Conservation (phyloP, 1,140 invertebrate species). For the Tribolium madens region DNA sequence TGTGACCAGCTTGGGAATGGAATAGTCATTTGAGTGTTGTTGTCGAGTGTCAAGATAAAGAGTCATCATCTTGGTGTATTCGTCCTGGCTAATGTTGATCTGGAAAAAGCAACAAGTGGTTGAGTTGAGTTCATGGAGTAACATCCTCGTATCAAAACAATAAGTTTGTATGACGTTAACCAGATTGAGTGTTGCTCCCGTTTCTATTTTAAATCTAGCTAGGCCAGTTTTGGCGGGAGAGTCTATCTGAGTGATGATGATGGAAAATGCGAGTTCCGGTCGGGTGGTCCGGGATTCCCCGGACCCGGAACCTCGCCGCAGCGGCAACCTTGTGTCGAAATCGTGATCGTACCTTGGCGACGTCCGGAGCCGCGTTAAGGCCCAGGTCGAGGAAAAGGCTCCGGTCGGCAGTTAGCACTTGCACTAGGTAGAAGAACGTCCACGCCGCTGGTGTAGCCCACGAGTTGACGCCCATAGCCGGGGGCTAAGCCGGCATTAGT, state of each 20-base stretch:
- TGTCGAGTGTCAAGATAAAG: conserved; percentile 54
- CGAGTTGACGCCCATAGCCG: conserved; percentile 60
- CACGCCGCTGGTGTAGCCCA: conserved; percentile 54
- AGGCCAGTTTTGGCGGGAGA: conserved; percentile 18
- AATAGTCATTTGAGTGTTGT: conserved; percentile 47
- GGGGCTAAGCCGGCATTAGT: conserved; percentile 53
- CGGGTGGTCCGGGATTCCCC: conserved; percentile 48
- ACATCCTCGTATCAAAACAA: conserved; percentile 26
- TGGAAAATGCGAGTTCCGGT: conserved; percentile 37
- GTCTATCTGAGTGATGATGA: no score
- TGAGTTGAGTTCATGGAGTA: conserved; percentile 12
- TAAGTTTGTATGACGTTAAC: conserved; percentile 19
- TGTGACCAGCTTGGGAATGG: conserved; percentile 59
- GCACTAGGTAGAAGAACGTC: conserved; percentile 58
- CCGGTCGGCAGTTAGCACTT: conserved; percentile 47
- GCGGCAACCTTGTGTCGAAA: conserved; percentile 1
- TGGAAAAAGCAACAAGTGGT: conserved; percentile 57
- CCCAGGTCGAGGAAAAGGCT: conserved; percentile 56
- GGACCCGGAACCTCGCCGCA: conserved; percentile 47
- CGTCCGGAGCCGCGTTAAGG: conserved; percentile 55
- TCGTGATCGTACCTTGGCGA: conserved; percentile 57
- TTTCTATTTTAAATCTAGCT: conserved; percentile 49
- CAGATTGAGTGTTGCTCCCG: conserved; percentile 37
- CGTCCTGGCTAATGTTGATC: conserved; percentile 63
- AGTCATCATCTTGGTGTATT: conserved; percentile 60